Evolutionary conservation across 1,140 invertebrate species (phyloP), one percentile per base, ranked within the genome.

Genomic region (Temnothorax longispinosus): DNA sequence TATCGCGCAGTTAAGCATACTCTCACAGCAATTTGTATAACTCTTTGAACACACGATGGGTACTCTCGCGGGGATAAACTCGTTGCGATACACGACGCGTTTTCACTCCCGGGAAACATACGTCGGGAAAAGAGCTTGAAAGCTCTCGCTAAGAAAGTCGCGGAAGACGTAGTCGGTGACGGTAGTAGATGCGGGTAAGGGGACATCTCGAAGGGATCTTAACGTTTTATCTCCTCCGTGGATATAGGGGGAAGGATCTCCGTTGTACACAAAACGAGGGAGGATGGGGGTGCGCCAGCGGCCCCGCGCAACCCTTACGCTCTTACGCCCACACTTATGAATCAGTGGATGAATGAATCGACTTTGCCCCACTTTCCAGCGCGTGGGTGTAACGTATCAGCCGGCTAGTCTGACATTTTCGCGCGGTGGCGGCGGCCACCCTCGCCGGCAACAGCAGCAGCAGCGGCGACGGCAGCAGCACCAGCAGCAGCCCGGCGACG

Each of bases 341-440:
- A 93, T 93, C 92, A 93, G 92, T 91, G 84, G 89, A 93, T 94
- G 93, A 94, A 94, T 93, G 93, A 93, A 93, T 93, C 92, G 91
- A 93, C 92, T 94, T 93, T 93, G 92, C 89, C 91, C 93, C 87
- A 94, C 88, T 93, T 94, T 92, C 72, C 60, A 27, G 44, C 69
- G 90, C 92, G 93, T 93, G 89, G 92, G 93, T 85, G 88, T 90
- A 92, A 77, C 90, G 92, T 91, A 88, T 89, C 88, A 86, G 87
- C 71, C 58, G 88, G 84, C 64, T 56, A 82, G 86, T 91, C 91
- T 92, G 91, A 92, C 91, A 92, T 92, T 92, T 92, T 91, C 91
- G 84, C 88, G 80, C 64, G 81, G 85, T 87, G 77, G 77, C 60
- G 32, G 41, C 21, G n/a, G 27, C 77, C 47, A 50, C 47, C 65